Evolutionary conservation across 2,797 vertebrate species (phyloP).

Genomic region (Ptychadena robeensis): DNA sequence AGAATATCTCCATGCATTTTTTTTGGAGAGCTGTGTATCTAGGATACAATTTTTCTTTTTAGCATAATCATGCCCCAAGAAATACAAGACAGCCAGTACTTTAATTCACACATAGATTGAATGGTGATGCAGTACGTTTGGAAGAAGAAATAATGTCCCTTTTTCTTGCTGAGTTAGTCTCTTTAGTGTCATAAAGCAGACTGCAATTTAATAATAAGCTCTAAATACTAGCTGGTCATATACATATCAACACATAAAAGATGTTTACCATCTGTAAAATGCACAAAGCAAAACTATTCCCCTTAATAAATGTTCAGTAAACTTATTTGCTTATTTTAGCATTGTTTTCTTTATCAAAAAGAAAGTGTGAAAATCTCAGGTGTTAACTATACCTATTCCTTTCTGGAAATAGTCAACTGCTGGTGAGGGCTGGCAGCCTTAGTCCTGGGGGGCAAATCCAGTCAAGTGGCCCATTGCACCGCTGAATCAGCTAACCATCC

Average conservation of each 20-base stretch:
- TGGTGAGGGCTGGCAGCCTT: too few relatives aligned
- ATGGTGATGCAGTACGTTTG: background rate
- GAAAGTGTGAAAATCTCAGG: too few relatives aligned
- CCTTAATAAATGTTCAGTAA: background rate
- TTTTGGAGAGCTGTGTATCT: background rate
- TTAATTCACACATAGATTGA: slow-evolving; percentile 3
- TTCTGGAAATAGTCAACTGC: too few relatives aligned
- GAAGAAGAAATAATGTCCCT: background rate
- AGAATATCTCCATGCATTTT: background rate
- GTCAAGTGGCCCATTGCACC: too few relatives aligned
- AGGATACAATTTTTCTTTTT: background rate
- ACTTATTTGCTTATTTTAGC: background rate
- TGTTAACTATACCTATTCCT: too few relatives aligned
- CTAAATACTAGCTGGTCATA: background rate
- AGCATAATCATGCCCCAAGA: slow-evolving; percentile 2
- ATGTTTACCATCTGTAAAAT: background rate
- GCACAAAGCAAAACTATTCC: background rate
- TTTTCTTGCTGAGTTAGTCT: background rate
- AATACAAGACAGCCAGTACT: slow-evolving; percentile 14
- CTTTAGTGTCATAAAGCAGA: background rate
- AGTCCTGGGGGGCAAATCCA: too few relatives aligned
- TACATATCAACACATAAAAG: background rate
- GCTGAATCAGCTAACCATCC: too few relatives aligned
- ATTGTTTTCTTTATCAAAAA: background rate
- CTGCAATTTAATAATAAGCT: background rate